Evolutionary conservation across 2,797 vertebrate genomes (phyloP).

Genomic region (Chromis chromis): DNA sequence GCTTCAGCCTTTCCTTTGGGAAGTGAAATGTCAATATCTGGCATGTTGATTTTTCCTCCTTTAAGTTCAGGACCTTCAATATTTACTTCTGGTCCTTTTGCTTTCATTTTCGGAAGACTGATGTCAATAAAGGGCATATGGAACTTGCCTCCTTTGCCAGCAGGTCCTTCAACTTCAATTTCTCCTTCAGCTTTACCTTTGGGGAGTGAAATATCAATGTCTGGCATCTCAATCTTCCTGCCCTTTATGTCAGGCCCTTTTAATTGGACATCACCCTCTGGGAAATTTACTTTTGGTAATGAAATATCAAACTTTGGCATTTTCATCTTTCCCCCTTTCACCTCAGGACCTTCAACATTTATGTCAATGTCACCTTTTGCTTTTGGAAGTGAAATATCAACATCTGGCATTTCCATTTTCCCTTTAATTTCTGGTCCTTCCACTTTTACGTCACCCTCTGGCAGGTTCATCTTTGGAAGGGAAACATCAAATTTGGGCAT

Average conservation of each 20-base stretch:
- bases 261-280: constrained; percentile 40
- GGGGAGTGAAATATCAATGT: constrained; percentile 59
- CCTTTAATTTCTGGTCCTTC: constrained; percentile 48
- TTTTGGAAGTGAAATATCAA: constrained; percentile 65
- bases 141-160: constrained; percentile 60
- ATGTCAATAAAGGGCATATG: constrained; percentile 61
- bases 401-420: constrained; percentile 62
- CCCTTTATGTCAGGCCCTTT: constrained; percentile 57
- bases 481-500: constrained; percentile 73
- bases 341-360: constrained; percentile 38
- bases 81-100: constrained; percentile 34
- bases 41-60: constrained; percentile 22
- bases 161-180: constrained; percentile 39
- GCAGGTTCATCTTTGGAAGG: constrained; percentile 57
- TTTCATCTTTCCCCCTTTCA: constrained; percentile 58
- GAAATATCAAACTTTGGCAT: constrained; percentile 63
- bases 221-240: constrained; percentile 57
- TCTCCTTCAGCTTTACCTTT: constrained; percentile 58
- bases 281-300: constrained; percentile 56
- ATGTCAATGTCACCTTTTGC: constrained; percentile 46
- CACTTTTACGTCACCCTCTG: constrained; percentile 48
- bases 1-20: constrained; percentile 36
- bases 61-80: constrained; percentile 51
- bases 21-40: constrained; percentile 48
- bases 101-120: constrained; percentile 62